Base-by-base conservation (phyloP, 2,113 vertebrate genomes). In the Gasterosteus nipponicus region DNA sequence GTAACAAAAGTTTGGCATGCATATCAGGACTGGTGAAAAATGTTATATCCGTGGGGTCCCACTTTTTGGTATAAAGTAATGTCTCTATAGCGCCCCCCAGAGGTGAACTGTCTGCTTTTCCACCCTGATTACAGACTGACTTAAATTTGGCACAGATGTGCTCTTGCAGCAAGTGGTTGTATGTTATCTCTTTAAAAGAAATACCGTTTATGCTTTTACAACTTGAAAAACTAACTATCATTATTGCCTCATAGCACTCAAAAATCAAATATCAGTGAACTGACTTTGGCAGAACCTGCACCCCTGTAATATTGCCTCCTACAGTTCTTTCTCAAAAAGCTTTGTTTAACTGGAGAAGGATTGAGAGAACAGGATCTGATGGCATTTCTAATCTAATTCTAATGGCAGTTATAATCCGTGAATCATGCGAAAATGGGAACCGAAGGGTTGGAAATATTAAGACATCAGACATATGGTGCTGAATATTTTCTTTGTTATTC, bases 401-500 rank as follows among this genome's bases (percentile, higher is more conserved):
- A 26, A 26, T 26, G 22, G 1, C 22, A 85, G 84, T 89, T 78
- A 65, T 70, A 81, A 69, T 70, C 84, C 86, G 88, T 88, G 87
- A 89, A 85, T 90, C 84, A 86, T 86, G 75, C 51, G 1, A 82
- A 73, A 75, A 86, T 86, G 82, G 78, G 86, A 83, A 83, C 65
- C 74, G 85, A 87, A 71, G 68, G 66, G 41, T 65, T 92, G 87
- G 87, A 90, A 89, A 91, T 89, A 88, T 82, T 80, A 90, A 87
- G 79, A 89, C 85, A 88, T 89, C 82, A 85, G 87, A 90, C 87
- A 61, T 84, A 75, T 78, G 66, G 68, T 80, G 86, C 81, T 82
- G 87, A 89, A 91, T 92, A 87, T 91, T 92, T 89, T 79, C 86
- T 86, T 85, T 92, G 87, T 93, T 92, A 84, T 92, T 92, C 67